Evolutionary conservation across 1,140 invertebrate genomes (phyloP).

Genomic region (Procambarus clarkii): DNA sequence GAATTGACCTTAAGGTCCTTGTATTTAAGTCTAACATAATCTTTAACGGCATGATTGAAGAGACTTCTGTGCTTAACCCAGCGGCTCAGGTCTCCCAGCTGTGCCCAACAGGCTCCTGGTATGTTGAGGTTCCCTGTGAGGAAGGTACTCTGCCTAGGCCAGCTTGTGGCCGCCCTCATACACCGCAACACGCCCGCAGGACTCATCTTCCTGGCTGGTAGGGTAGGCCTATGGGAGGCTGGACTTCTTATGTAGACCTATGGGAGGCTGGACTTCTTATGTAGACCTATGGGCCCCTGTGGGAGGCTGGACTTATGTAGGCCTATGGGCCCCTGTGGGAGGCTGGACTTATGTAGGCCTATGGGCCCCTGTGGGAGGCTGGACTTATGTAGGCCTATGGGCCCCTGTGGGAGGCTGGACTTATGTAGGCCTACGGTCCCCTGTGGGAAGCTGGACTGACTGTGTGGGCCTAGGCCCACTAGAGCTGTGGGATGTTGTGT

Average conservation of each 20-base stretch:
- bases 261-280: neutral
- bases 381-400: neutral
- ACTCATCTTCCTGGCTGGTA: neutral
- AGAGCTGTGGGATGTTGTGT: too few relatives aligned
- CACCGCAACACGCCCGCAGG: neutral
- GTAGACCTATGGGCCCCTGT: neutral
- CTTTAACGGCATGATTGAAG: constrained; percentile 14
- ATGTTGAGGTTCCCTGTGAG: too few relatives aligned
- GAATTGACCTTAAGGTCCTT: constrained; percentile 31
- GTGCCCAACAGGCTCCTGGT: neutral
- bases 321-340: too few relatives aligned
- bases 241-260: neutral
- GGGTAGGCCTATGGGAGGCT: too few relatives aligned
- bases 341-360: neutral
- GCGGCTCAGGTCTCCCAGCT: neutral
- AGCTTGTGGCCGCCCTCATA: too few relatives aligned
- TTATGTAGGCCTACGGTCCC: neutral
- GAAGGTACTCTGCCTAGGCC: neutral
- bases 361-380: too few relatives aligned
- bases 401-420: neutral
- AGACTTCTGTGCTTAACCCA: neutral
- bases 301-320: neutral
- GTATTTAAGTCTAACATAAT: constrained; percentile 29
- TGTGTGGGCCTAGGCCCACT: too few relatives aligned
- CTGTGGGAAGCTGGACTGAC: too few relatives aligned